Percentiles rank a stretch among this genome's conserved stretches.
Conservation (phyloP, 2,113 vertebrate genomes). For the Embiotoca jacksoni region DNA sequence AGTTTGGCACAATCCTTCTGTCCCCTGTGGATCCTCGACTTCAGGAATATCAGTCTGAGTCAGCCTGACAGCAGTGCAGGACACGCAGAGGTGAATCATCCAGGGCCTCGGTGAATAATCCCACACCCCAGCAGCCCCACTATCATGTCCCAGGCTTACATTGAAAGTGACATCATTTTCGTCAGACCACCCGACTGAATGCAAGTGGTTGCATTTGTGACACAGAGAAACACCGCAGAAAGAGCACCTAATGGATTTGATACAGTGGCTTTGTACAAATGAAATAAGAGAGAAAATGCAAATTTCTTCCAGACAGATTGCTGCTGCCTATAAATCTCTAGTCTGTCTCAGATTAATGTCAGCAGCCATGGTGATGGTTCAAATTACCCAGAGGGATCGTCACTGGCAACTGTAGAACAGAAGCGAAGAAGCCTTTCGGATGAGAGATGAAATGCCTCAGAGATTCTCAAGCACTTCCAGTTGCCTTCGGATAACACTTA, state of each 20-base stretch:
- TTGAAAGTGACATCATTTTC: constrained; percentile 10
- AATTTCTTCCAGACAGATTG: constrained; percentile 21
- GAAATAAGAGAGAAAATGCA: constrained; percentile 17
- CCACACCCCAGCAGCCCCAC: neutral
- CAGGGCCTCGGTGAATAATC: neutral
- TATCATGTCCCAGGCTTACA: neutral
- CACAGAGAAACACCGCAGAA: neutral
- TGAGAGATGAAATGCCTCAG: too few species aligned
- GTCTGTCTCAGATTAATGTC: constrained; percentile 16
- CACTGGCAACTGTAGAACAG: too few species aligned
- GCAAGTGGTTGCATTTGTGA: constrained; percentile 17
- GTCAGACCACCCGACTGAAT: constrained; percentile 4
- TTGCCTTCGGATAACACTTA: too few species aligned
- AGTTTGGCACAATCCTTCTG: constrained; percentile 5
- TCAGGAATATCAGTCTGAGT: constrained; percentile 38
- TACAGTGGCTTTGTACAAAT: constrained; percentile 21
- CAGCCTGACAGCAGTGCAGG: constrained; percentile 34
- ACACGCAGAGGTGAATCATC: constrained; percentile 20
- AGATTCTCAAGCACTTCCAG: too few species aligned
- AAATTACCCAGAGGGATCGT: neutral
- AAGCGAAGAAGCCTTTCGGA: too few species aligned
- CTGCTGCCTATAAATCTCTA: neutral
- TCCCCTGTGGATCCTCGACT: neutral
- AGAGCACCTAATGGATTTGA: constrained; percentile 39
- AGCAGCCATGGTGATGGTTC: neutral